These are phyloP conservation scores for Anodontia alba DNA, from an alignment of 2,888 invertebrate species.

Conservation along the genomic window DNA sequence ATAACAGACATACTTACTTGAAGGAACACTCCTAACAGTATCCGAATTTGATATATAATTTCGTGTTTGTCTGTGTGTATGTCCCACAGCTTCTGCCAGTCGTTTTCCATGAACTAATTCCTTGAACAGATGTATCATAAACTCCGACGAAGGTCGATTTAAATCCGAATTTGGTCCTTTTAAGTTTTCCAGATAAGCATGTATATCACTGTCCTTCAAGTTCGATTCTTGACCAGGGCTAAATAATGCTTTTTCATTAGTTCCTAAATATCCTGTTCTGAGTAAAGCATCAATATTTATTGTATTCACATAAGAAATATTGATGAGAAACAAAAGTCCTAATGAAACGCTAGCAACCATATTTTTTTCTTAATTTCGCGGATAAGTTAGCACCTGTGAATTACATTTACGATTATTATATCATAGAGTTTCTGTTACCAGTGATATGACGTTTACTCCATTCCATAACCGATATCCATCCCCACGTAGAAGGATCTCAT, in stretches of 20 bases:
- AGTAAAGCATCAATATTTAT: not conserved
- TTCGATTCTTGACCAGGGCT: not conserved
- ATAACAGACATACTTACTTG: slow-evolving; percentile 34
- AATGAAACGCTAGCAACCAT: not conserved
- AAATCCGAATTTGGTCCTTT: slow-evolving; percentile 19
- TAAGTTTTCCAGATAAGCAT: not conserved
- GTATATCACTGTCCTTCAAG: not conserved
- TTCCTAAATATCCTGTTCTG: not conserved
- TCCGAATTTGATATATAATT: slow-evolving; percentile 62
- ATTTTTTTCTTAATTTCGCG: not conserved
- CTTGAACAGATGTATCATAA: slow-evolving; percentile 76
- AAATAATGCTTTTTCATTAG: not conserved
- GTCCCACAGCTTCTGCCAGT: slow-evolving; percentile 58
- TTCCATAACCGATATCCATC: slow-evolving; percentile 17
- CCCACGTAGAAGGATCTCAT: slow-evolving; percentile 23
- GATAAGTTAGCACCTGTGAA: too few species aligned
- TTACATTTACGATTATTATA: not conserved
- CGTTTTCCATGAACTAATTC: slow-evolving; percentile 66
- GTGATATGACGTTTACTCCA: slow-evolving; percentile 1
- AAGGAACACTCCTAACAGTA: slow-evolving; percentile 75
- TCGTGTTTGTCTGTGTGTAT: slow-evolving; percentile 24
- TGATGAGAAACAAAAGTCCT: not conserved
- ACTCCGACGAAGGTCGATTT: slow-evolving; percentile 84
- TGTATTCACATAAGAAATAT: not conserved
- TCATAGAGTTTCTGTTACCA: not conserved